Conservation (phyloP, 2,113 vertebrate genomes). For the Salvator merianae region DNA sequence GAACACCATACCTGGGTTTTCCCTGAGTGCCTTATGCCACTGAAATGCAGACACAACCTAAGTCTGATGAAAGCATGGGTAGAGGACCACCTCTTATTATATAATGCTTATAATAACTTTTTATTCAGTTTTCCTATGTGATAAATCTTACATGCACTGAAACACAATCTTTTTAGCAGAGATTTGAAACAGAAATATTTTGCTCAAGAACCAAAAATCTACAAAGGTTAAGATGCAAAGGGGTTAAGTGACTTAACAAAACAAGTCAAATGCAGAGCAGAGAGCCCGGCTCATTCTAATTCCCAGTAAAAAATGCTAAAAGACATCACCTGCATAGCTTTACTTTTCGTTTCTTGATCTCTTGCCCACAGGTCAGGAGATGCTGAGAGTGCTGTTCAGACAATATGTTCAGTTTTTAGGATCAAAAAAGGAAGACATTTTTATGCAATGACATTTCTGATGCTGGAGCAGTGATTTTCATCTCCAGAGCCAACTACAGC, state of each 20-base stretch:
- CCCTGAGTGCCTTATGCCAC: too few relatives aligned
- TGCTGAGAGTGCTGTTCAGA: neutral
- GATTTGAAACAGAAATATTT: neutral
- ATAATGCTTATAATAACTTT: neutral
- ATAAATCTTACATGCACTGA: neutral
- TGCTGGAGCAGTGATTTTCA: neutral
- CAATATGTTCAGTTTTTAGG: neutral
- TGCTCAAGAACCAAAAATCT: neutral
- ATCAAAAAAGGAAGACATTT: neutral
- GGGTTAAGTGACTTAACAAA: neutral
- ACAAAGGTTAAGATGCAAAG: neutral
- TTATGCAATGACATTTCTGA: neutral
- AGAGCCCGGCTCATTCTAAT: neutral
- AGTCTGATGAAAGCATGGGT: too few relatives aligned
- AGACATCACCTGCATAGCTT: neutral
- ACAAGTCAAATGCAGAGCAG: neutral
- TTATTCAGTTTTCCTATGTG: neutral
- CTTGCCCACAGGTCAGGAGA: neutral
- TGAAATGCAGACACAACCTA: too few relatives aligned
- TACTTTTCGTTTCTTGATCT: neutral
- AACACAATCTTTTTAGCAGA: neutral
- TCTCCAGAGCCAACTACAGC: neutral
- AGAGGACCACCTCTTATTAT: too few relatives aligned
- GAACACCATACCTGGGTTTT: too few relatives aligned
- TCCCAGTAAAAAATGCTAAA: neutral